Base-by-base conservation (phyloP, 1,140 invertebrate genomes). In the Leptinotarsa undecemlineata region DNA sequence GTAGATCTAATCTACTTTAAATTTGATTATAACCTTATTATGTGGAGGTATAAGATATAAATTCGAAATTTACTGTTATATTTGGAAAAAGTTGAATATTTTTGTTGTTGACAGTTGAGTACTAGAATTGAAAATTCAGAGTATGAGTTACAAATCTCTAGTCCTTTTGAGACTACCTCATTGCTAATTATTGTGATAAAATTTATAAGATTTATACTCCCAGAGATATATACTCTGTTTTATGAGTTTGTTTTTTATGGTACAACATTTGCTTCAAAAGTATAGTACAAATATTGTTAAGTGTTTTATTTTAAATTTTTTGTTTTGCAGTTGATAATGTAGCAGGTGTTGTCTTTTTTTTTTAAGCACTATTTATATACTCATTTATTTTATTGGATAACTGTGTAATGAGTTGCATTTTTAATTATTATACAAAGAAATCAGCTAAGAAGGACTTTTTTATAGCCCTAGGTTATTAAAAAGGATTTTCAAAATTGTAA, bases 301-400 rank as follows among this genome's bases (percentile, higher is more conserved):
- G 70, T 64, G 33, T 69, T 73, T 66, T 73, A 73, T 66, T 73
- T 73, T 66, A 48, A 68, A 71, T 64, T 42, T 86, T 84, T 14
- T 47, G 20, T 72, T 75, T 75, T 68, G 26, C 48, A 48, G 21
- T 26, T 17, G 51, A 57, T 57, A 57, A 57, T 57, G 15, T 57
- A n/a, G 15, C n/a, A 19, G n/a, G n/a, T 57, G 4, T 19, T 6
- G 1, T 6, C 33, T 3, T 2, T 42, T 42, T 42, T 42, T 42
- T 42, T 11, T 33, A 5, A 33, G 33, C 33, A 42, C 33, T 42
- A 11, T 42, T 42, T 42, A 42, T 42, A 11, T 42, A 42, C 2
- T 42, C 33, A 11, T 42, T 42, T 11, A 42, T 42, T 42, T 42
- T 42, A 42, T 42, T 42, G 33, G 8, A 42, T 42, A 11, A 42